Evolutionary conservation across 2,113 vertebrate species (phyloP), one percentile per base, ranked within the genome.

Genomic region (Eurypyga helias): DNA sequence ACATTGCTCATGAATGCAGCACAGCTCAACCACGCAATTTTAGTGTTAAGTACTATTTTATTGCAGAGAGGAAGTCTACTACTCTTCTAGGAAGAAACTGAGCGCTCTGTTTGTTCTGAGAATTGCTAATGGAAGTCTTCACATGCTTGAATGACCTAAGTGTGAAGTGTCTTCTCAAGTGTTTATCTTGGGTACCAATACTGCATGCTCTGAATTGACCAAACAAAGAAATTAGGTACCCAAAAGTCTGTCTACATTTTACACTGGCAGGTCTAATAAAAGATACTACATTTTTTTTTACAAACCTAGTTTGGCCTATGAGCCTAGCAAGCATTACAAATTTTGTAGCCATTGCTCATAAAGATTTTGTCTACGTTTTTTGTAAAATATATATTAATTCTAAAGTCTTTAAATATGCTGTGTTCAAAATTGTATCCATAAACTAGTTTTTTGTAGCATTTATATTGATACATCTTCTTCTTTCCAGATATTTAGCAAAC

Each of bases 121-220:
- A 94, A 64, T 89, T 93, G 66, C 82, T 91, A 72, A 58, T 95
- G 87, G 73, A 77, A 87, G 57, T 69, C 54, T 87, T 95, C 78
- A 72, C 45, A 43, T 6, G 11, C 78, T 93, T 96, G 73, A 91
- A 61, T 21, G 7, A 76, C 58, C 34, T 16, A 33, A 85, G 61
- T 29, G 38, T 82, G 52, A 93, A 95, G 61, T 58, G 76, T 90
- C 66, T 91, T 87, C 89, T 91, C 45, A 85, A 79, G 36, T 83
- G 66, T 94, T 95, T 89, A 61, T 93, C 60, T 52, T 69, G 19
- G 54, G 83, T 91, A 82, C 34, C 66, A 72, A 38, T 76, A 61
- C 29, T 48, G 33, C 25, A 15, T 87, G 38, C 60, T 91, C 48
- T 38, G 80, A 95, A 54, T 46, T 80, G 86, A 86, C 77, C 33